Evolutionary conservation across 2,888 invertebrate genomes (phyloP), one percentile per base, ranked within the genome.

Genomic region (Acanthosepion esculentum): DNA sequence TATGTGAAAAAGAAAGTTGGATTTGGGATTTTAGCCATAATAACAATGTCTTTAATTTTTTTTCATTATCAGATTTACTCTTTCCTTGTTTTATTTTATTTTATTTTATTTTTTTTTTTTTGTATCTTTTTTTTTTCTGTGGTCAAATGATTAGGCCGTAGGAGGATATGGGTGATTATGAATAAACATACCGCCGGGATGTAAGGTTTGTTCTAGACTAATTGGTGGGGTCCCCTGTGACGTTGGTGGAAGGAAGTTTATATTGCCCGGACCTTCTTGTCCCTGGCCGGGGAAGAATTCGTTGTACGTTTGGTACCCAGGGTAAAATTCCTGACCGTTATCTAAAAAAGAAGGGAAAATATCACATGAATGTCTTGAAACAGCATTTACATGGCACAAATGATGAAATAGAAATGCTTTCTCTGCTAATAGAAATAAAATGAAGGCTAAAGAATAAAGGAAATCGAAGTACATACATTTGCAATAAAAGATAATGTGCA

Each of bases 261-360:
- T 95, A 92, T 95, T 95, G 20, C 95, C 96, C 18, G 96, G 96
- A 48, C 95, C 95, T 26, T 96, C 96, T 41, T 96, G 96, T n/a
- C 96, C 96, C 94, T 96, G 96, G 26, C 96, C 96, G 18, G 96
- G 96, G 95, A 96, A 96, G 95, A 96, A 96, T 93, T 96, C 96
- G 92, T 95, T 96, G 95, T 96, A 96, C 26, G 96, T 96, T 95
- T 96, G 96, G 95, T 96, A 96, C 26, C 96, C 96, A 12, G 96
- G 96, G 93, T 96, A 96, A 95, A 96, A 96, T 55, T 96, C 96
- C 93, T 96, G 96, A n/a, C 96, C 96, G 95, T 96, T 96, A 94
- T 96, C 96, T 96, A 96, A 59, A 96, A 95, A 78, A 94, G 95
- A 93, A 95, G 55, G 15, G 33, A n/a, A 78, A 33, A 78, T 1